Evolutionary conservation across 2,888 invertebrate genomes (phyloP).

Genomic region (Drosophila sordidula): DNA sequence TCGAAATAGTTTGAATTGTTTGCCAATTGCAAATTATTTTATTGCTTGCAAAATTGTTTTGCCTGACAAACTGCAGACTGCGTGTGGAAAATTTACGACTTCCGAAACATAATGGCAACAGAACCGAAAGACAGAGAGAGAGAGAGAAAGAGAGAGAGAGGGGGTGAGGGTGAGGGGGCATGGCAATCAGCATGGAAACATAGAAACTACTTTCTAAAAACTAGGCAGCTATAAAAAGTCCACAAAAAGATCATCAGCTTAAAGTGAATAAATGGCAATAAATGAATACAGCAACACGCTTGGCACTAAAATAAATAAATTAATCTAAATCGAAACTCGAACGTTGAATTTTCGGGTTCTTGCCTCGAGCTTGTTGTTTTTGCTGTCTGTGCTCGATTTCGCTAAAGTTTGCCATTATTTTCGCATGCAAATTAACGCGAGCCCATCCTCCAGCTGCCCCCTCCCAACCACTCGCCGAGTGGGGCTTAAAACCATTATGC

Average conservation of each 20-base stretch:
- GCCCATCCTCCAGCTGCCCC: neutral
- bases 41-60: constrained; percentile 73
- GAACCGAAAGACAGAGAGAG: neutral
- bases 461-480: constrained; percentile 4
- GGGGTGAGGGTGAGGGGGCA: neutral
- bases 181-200: constrained; percentile 7
- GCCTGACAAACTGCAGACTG: constrained; percentile 55
- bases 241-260: constrained; percentile 44
- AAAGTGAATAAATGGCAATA: constrained; percentile 55
- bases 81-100: constrained; percentile 70
- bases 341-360: constrained; percentile 54
- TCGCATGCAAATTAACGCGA: constrained; percentile 73
- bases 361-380: constrained; percentile 13
- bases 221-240: constrained; percentile 32
- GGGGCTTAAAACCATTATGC: constrained; percentile 69
- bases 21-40: constrained; percentile 79
- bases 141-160: neutral
- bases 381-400: constrained; percentile 23
- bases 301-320: constrained; percentile 68
- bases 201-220: constrained; percentile 78
- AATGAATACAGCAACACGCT: constrained; percentile 41
- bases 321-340: constrained; percentile 75
- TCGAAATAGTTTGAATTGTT: constrained; percentile 70
- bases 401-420: constrained; percentile 49
- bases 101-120: constrained; percentile 45